These are phyloP conservation scores for Heterodera filipjevi DNA, from an alignment of 2,888 invertebrate species.

Conservation along the genomic window DNA sequence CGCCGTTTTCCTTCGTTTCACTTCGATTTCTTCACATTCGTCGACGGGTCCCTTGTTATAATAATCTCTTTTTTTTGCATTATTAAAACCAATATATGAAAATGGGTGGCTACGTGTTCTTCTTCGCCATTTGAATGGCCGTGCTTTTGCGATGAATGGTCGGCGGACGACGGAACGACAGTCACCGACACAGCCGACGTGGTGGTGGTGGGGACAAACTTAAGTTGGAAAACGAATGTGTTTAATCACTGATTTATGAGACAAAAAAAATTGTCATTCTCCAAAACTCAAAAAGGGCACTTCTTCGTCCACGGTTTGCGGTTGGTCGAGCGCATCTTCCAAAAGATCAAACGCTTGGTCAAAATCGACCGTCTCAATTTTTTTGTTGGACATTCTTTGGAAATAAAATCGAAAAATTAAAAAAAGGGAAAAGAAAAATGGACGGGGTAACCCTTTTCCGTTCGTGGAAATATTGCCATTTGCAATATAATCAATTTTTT, in stretches of 20 bases:
- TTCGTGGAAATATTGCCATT: too few species aligned
- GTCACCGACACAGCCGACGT: neutral
- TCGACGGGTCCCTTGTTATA: neutral
- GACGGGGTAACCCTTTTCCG: too few species aligned
- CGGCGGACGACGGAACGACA: neutral
- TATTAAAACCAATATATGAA: neutral
- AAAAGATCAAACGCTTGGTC: conserved; percentile 28
- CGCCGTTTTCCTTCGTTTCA: neutral
- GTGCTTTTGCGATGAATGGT: neutral
- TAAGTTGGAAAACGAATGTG: neutral
- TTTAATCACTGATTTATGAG: too few species aligned
- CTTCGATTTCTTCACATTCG: neutral
- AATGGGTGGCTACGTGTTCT: neutral
- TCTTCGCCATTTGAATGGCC: conserved; percentile 8
- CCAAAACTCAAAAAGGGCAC: too few species aligned
- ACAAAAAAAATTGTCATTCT: too few species aligned
- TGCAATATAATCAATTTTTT: too few species aligned
- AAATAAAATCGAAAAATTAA: neutral
- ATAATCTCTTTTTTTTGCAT: neutral
- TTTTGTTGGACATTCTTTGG: neutral
- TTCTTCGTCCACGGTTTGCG: neutral
- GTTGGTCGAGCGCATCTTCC: conserved; percentile 6
- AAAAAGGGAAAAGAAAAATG: neutral
- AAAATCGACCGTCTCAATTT: conserved; percentile 25
- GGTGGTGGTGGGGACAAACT: neutral